Conservation (phyloP, 92 coral and sea anemone genomes). For the Virgularia gustaviana region DNA sequence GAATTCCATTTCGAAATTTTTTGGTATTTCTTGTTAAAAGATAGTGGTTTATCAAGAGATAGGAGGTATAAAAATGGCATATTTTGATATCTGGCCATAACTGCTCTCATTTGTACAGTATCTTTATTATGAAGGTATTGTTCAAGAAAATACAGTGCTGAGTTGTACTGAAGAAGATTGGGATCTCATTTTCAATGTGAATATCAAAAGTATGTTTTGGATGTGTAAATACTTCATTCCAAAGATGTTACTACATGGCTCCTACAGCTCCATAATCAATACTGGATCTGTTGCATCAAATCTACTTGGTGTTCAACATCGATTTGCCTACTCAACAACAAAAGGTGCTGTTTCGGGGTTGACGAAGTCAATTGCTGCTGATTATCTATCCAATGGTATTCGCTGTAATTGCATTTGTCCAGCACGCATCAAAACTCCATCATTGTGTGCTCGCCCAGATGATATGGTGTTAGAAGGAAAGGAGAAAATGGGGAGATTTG, state of each 20-base stretch:
- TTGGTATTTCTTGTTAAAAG: no score
- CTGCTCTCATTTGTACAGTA: no score
- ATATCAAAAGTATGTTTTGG: constrained; percentile 84
- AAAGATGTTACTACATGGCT: constrained; percentile 71
- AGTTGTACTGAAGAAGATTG: constrained; percentile 83
- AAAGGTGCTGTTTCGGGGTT: constrained; percentile 86
- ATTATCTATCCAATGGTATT: constrained; percentile 68
- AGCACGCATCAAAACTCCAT: constrained; percentile 69
- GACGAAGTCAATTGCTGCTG: constrained; percentile 84
- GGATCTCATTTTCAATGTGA: constrained; percentile 80
- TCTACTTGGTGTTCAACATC: constrained; percentile 65
- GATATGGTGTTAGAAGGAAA: constrained; percentile 60
- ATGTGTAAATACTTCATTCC: constrained; percentile 71
- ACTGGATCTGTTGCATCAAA: constrained; percentile 78
- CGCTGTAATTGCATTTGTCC: constrained; percentile 87
- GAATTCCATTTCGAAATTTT: no score
- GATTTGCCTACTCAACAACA: constrained; percentile 64
- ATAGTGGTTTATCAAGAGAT: no score
- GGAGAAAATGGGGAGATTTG: constrained; percentile 71
- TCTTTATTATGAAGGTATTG: constrained; percentile 39
- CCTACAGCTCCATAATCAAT: constrained; percentile 70
- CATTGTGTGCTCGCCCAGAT: constrained; percentile 58
- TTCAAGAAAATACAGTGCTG: constrained; percentile 61
- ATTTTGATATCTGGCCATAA: no score
- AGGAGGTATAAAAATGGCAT: no score